These are phyloP conservation scores for Sakesphorus luctuosus DNA, from an alignment of 2,113 vertebrate species.

Conservation along the genomic window DNA sequence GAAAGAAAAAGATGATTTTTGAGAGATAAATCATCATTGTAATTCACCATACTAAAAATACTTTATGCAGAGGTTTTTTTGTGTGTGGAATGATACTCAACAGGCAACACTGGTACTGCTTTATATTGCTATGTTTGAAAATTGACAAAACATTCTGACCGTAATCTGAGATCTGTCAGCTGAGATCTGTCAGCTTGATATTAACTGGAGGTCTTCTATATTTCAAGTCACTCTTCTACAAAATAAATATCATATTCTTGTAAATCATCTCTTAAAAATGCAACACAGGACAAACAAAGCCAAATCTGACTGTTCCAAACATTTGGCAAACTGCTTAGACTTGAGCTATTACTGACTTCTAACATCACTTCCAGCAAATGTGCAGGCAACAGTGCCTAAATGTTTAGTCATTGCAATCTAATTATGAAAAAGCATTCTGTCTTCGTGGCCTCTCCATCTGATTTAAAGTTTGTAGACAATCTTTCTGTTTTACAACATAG, in stretches of 20 bases:
- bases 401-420: background rate
- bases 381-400: background rate
- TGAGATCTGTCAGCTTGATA: background rate
- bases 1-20: constrained; percentile 37
- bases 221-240: background rate
- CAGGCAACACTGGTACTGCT: background rate
- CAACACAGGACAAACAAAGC: background rate
- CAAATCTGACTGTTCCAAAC: background rate
- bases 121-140: background rate
- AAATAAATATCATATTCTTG: background rate
- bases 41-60: background rate
- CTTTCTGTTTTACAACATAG: background rate
- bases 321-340: background rate
- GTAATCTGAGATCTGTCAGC: background rate
- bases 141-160: background rate
- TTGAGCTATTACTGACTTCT: background rate
- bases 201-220: background rate
- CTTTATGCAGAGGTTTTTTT: background rate
- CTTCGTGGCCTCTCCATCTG: background rate
- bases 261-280: background rate
- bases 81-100: background rate
- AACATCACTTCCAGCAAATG: background rate
- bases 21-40: background rate
- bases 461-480: background rate
- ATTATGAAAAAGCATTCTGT: background rate